These are phyloP conservation scores for Vimba vimba DNA, from an alignment of 2,113 vertebrate species.

Conservation along the genomic window DNA sequence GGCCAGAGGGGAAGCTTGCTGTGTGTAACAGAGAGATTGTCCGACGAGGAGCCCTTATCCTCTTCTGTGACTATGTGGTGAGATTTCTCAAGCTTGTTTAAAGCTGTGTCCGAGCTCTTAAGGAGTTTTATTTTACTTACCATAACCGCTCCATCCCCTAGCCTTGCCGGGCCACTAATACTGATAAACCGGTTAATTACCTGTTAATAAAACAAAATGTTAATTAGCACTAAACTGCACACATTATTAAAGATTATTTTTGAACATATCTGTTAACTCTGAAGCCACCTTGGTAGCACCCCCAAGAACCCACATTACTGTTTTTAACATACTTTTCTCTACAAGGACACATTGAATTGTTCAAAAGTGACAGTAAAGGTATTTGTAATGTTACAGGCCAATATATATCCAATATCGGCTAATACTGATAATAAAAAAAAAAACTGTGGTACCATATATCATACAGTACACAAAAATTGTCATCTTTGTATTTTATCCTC, in stretches of 20 bases:
- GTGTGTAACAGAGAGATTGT: slow-evolving; percentile 94
- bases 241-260: no score
- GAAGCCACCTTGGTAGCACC: no score
- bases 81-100: slow-evolving; percentile 60
- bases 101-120: not conserved
- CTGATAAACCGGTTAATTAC: no score
- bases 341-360: no score
- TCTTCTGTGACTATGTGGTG: slow-evolving; percentile 98
- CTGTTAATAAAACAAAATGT: no score
- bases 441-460: no score
- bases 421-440: not conserved
- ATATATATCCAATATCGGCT: not conserved
- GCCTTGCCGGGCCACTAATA: no score
- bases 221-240: no score
- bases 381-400: not conserved
- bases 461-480: not conserved
- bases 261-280: no score
- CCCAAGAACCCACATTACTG: no score
- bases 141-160: not conserved
- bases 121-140: not conserved
- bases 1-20: slow-evolving; percentile 75
- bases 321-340: not conserved
- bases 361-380: no score
- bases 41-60: slow-evolving; percentile 90
- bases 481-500: not conserved